Conservation (phyloP, 2,113 vertebrate genomes). For the Malurus elegans region DNA sequence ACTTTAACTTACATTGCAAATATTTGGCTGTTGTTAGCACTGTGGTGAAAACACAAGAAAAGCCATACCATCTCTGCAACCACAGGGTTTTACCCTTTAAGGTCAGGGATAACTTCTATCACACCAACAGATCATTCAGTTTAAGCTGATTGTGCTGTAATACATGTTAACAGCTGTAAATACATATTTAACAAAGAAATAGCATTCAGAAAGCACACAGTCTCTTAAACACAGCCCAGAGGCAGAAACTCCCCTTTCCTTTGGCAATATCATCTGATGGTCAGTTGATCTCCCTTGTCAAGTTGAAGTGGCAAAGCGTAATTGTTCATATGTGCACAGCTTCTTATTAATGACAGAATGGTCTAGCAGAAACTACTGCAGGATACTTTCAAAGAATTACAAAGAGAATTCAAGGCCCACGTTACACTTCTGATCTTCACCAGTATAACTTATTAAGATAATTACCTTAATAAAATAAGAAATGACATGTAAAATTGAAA, state of each 20-base stretch:
- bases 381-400: not conserved
- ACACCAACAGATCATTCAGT: not conserved
- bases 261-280: not conserved
- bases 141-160: not conserved
- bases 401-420: not conserved
- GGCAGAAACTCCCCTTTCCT: not conserved
- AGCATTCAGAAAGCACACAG: not conserved
- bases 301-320: not conserved
- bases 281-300: not conserved
- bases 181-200: not conserved
- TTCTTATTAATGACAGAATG: not conserved
- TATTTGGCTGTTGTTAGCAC: not conserved
- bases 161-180: not conserved
- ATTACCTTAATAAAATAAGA: not conserved
- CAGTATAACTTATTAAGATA: not conserved
- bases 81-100: not conserved
- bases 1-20: not conserved
- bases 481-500: accelerated
- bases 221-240: not conserved
- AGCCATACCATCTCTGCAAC: not conserved
- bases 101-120: not conserved
- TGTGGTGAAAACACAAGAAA: not conserved
- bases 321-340: not conserved
- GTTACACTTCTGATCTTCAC: not conserved
- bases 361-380: not conserved